These are phyloP conservation scores for Epizoanthus fatuus DNA, from an alignment of 92 coral and sea anemone genomes.

Conservation along the genomic window DNA sequence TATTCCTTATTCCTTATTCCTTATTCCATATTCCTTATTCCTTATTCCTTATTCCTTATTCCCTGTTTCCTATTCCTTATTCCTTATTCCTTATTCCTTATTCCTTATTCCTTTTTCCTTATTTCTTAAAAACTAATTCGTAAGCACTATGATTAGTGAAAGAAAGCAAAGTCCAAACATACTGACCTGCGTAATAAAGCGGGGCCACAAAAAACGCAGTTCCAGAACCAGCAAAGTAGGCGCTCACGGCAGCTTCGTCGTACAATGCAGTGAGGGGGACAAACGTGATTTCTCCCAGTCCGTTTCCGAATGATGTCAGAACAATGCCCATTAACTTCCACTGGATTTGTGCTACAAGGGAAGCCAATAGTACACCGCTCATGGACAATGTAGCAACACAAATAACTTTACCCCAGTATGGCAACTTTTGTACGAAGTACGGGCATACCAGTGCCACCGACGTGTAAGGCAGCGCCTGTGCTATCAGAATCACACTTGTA, in stretches of 20 bases:
- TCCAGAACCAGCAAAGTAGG: constrained; percentile 84
- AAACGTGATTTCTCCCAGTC: constrained; percentile 82
- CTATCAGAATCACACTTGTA: constrained; percentile 68
- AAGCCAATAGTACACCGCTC: constrained; percentile 59
- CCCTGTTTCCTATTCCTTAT: no score
- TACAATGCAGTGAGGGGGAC: constrained; percentile 74
- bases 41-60: no score
- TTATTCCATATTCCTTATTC: no score
- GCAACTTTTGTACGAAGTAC: constrained; percentile 61
- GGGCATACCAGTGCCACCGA: constrained; percentile 63
- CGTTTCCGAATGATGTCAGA: constrained; percentile 63
- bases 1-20: no score
- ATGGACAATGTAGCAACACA: constrained; percentile 41
- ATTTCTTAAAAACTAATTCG: neutral
- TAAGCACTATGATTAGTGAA: neutral
- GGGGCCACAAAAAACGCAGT: constrained; percentile 73
- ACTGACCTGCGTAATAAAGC: constrained; percentile 80
- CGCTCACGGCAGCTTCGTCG: constrained; percentile 67
- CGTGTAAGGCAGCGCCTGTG: constrained; percentile 74
- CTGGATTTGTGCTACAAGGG: constrained; percentile 44
- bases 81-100: no score
- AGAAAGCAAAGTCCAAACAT: neutral
- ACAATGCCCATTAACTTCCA: constrained; percentile 68
- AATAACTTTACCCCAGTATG: constrained; percentile 30
- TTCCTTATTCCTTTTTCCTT: neutral